Base-by-base conservation (phyloP, 2,113 vertebrate genomes). In the Thryonomys swinderianus region DNA sequence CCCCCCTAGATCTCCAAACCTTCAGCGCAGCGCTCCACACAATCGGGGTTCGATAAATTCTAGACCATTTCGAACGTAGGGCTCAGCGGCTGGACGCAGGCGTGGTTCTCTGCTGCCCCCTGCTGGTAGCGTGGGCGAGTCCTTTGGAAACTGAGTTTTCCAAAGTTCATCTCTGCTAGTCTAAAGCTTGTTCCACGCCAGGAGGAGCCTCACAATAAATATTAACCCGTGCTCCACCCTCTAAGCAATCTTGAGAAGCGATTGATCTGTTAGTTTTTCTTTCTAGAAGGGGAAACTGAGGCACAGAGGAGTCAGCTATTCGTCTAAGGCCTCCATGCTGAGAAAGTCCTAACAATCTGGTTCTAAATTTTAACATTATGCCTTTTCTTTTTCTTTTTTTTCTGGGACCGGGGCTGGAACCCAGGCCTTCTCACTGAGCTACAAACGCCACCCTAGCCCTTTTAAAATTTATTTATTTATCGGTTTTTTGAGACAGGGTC, bases 31-130 rank as follows among this genome's bases (percentile, higher is more conserved):
- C 32, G 2, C 9, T 3, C 0, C 7, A 27, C 37, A 25, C 21
- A 1, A 5, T 8, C 0, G 8, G 59, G 1, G 17, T 37, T 64
- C 61, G 20, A 0, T 57, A n/a, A 79, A 51, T 1, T 59, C 30
- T 21, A 0, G n/a, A 4, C 0, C 61, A 0, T 78, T 71, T 87
- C 53, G 6, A 25, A 7, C 0, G 23, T 51, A 42, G 53, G 85
- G 48, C 55, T 12, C 51, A 1, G 7, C 3, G 3, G 1, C 11
- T 10, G 3, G 37, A 82, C 0, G 5, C 27, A 71, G 59, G 18
- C 20, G 5, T 61, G 55, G 37, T 85, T 64, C 57, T 95, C 85
- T 95, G 85, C 93, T 87, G 94, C 3, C 95, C 95, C 67, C 94
- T 92, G 91, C 91, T 80, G 96, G 95, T 55, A 0, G 30, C 1